Percentiles rank a stretch among this genome's conserved stretches.
Conservation (phyloP, 2,797 vertebrate species). For the Platyrinchus mystaceus region DNA sequence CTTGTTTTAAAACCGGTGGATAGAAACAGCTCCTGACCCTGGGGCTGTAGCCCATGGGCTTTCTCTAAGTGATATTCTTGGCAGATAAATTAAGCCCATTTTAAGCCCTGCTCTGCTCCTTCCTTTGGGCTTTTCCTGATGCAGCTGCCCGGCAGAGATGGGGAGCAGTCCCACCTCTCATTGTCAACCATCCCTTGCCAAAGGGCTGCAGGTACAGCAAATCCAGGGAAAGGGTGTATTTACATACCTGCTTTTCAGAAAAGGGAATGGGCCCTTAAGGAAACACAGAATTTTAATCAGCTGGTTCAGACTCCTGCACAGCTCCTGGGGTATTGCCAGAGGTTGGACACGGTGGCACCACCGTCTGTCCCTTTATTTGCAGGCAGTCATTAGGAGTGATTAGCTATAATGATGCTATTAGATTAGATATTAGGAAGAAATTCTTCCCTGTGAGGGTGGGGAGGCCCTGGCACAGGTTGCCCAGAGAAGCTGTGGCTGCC, state of each 20-base stretch:
- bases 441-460: background rate
- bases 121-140: background rate
- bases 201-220: background rate
- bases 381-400: background rate
- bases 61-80: background rate
- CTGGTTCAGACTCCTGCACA: background rate
- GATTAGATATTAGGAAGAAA: background rate
- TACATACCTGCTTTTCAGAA: background rate
- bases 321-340: background rate
- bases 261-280: background rate
- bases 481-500: background rate
- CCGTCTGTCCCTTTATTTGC: background rate
- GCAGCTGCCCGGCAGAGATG: background rate
- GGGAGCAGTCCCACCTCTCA: background rate
- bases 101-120: background rate
- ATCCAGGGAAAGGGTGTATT: background rate
- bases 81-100: background rate
- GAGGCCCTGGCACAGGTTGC: background rate
- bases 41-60: background rate
- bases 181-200: background rate
- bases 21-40: background rate
- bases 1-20: accelerated
- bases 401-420: background rate
- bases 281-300: background rate
- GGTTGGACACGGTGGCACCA: background rate